These are phyloP conservation scores for Hystrix cristata DNA, from an alignment of 2,113 vertebrate genomes.

Conservation along the genomic window DNA sequence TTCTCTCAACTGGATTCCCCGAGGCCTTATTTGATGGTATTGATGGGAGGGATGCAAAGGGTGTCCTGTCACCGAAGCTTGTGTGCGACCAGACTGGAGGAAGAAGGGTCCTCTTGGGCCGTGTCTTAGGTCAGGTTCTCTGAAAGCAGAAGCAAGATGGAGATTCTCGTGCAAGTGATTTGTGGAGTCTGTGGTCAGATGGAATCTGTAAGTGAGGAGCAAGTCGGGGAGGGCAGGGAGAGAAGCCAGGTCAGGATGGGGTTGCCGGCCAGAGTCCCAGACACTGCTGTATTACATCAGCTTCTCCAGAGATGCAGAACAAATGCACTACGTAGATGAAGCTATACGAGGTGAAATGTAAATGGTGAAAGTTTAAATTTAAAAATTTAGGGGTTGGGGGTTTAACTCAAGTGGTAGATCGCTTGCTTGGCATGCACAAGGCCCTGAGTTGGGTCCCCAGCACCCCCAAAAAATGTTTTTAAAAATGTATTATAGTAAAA, in stretches of 20 bases:
- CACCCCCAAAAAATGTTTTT: too few relatives aligned
- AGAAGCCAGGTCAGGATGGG: fast-evolving
- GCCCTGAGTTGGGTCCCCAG: too few relatives aligned
- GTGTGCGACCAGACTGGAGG: not conserved
- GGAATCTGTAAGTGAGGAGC: too few relatives aligned
- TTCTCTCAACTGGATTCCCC: not conserved
- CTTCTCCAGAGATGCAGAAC: not conserved
- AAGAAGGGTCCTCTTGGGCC: too few relatives aligned
- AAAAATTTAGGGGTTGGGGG: not conserved
- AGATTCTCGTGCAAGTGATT: not conserved
- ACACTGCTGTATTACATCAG: not conserved
- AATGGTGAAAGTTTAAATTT: not conserved
- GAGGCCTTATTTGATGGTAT: not conserved
- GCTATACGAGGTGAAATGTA: not conserved
- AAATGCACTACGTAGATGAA: not conserved
- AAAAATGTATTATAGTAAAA: not conserved
- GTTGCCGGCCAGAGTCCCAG: too few relatives aligned
- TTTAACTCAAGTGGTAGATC: too few relatives aligned
- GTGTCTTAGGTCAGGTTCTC: not conserved
- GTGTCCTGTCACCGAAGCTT: not conserved
- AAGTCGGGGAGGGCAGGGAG: fast-evolving
- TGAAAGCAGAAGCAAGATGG: not conserved
- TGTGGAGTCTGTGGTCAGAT: fast-evolving
- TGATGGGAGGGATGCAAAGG: not conserved
- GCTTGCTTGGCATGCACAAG: too few relatives aligned